Evolutionary conservation across 1,140 invertebrate genomes (phyloP).

Genomic region (Apis florea): DNA sequence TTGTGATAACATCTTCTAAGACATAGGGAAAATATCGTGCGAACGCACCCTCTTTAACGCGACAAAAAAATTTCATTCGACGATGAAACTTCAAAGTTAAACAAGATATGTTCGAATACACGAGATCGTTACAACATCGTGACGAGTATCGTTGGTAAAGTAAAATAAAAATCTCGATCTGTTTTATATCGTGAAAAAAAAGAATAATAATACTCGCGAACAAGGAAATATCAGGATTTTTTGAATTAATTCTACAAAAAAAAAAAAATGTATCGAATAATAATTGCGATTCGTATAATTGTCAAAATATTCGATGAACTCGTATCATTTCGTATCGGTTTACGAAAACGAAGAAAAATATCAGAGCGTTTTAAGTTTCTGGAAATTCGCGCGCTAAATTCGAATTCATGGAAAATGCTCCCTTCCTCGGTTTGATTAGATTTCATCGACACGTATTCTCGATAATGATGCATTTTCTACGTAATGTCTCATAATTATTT

Average conservation of each 20-base stretch:
- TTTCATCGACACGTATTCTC: background rate
- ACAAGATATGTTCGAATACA: background rate
- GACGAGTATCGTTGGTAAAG: background rate
- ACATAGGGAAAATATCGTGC: background rate
- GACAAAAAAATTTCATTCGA: background rate
- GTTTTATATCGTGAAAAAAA: too few species aligned
- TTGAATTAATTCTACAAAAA: too few species aligned
- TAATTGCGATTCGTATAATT: too few species aligned
- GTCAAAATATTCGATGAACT: background rate
- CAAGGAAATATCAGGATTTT: too few species aligned
- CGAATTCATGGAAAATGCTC: background rate
- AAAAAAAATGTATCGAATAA: background rate
- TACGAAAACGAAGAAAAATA: background rate
- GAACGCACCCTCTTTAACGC: background rate
- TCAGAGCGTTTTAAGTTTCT: background rate
- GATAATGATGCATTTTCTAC: background rate
- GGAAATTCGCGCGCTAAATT: background rate
- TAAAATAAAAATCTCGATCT: too few species aligned
- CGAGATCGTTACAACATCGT: background rate
- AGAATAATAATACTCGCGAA: too few species aligned
- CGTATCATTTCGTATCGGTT: background rate
- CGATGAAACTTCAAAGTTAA: background rate
- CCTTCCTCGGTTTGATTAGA: background rate
- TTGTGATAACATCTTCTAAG: background rate
- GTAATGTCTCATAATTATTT: conserved; percentile 23